Base-by-base conservation (phyloP, 2,888 invertebrate genomes). In the Drosophila formosana region DNA sequence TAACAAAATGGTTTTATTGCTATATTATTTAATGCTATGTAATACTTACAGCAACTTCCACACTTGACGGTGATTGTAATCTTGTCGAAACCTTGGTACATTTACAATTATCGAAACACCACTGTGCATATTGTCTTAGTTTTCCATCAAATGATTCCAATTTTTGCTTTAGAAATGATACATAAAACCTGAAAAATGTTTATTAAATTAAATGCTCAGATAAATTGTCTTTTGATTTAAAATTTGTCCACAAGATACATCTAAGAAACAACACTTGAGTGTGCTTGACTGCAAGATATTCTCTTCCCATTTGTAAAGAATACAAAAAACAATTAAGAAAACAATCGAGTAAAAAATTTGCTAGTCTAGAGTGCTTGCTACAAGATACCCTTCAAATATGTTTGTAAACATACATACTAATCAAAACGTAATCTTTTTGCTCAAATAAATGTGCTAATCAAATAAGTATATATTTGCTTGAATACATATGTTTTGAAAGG, bases 21-120 rank as follows among this genome's bases (percentile, higher is more conserved):
- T 30, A 5, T 28, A 6, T 6, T 4, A 30, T 2, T 6, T 51
- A 18, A 13, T 30, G 4, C 2, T 18, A 8, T 0, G 3, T 1
- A 26, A 28, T 73, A 94, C 95, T 94, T 92, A 97, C 97, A 57
- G 98, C 97, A 56, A 98, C 96, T 94, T 98, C 98, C 3, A 98
- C 97, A 39, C 97, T 96, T 39, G 98, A 98, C 0, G 98, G 98
- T 43, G 98, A 96, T 92, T 96, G 95, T 78, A 96, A 95, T 43
- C 98, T 92, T 1, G 96, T 96, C 43, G 95, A 95, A 3, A 96
- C 96, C 91, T 97, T 96, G 4, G 96, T 96, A 73, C 97, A 97
- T 76, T 97, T 95, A 84, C 98, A 97, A 93, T 98, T 98, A 90
- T 98, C 98, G 58, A 98, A 94, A 91, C 98, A 98, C 97, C 98